A percentile compares a stretch with the other conserved stretches of the same genome.
Conservation (phyloP, 2,888 invertebrate species). For the Scaptomyza reducta region DNA sequence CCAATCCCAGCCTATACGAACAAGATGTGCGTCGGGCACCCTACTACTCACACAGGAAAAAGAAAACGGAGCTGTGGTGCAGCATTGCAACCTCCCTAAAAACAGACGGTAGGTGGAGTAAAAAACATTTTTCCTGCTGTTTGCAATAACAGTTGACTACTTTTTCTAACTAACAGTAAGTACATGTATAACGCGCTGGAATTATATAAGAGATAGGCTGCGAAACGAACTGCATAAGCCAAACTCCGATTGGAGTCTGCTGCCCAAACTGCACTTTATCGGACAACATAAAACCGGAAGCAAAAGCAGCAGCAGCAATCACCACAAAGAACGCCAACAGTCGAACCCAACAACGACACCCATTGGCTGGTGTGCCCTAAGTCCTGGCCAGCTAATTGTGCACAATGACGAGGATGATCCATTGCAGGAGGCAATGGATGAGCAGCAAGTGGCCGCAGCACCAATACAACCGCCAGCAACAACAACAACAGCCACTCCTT, state of each 20-base stretch:
- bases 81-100: conserved; percentile 73
- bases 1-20: conserved; percentile 73
- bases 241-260: conserved; percentile 65
- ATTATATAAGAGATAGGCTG: conserved; percentile 68
- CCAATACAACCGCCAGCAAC: not conserved
- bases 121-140: too few species aligned
- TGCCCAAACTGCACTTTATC: conserved; percentile 66
- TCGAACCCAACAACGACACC: conserved; percentile 4
- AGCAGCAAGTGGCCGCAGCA: conserved; percentile 43
- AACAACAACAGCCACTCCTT: not conserved
- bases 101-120: conserved; percentile 64
- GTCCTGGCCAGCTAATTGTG: conserved; percentile 59
- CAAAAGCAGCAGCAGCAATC: conserved; percentile 35
- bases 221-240: conserved; percentile 62
- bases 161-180: conserved; percentile 45
- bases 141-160: not conserved
- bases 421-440: conserved; percentile 81
- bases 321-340: conserved; percentile 36
- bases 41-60: conserved; percentile 64
- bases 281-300: conserved; percentile 25
- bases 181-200: conserved; percentile 74
- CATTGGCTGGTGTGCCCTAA: conserved; percentile 38
- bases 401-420: conserved; percentile 61
- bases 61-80: conserved; percentile 74
- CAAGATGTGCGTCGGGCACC: conserved; percentile 67